Evolutionary conservation across 2,113 vertebrate species (phyloP), one percentile per base, ranked within the genome.

Genomic region (Elachura formosa): DNA sequence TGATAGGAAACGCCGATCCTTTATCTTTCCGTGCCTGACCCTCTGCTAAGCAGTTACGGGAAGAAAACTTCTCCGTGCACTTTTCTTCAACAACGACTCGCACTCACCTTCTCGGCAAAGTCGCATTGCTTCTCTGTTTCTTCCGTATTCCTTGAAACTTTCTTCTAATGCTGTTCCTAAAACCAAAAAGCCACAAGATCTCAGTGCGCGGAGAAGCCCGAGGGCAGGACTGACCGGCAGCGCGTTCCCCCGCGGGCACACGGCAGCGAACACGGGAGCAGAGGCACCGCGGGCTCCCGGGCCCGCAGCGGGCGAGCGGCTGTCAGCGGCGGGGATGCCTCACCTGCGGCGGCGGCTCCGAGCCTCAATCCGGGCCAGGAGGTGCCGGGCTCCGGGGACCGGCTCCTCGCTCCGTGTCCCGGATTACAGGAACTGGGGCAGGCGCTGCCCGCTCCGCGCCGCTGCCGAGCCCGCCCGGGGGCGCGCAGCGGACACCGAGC

Each of bases 101-200:
- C 88, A 98, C 99, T 99, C 98, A 99, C 99, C 99, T 98, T 99
- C 99, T 98, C 98, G 98, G 98, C 99, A 99, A 98, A 99, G 98
- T 98, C 99, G 98, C 99, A 99, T 99, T 84, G 99, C 99, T 99
- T 99, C 99, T 96, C 98, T 98, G 97, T 99, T 99, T 97, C 98
- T 99, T 96, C 98, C 99, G 29, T 98, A 99, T 97, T 99, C 99
- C 98, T 99, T 99, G 93, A 98, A 99, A 99, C 98, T 99, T 99
- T 99, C 99, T 94, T 99, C 99, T 98, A 98, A 98, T 94, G 99
- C 99, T 94, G 98, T 97, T 98, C 99, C 99, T 99, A 97, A 94
- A 96, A 97, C 18, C 88, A 25, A 94, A 94, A 96, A 89, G 79
- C 89, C 96, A 78, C 55, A 83, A 86, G 94, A 77, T 46, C 69